phyloP scores from a whole-genome alignment of 2,113 vertebrate genomes.

The Cebidichthys violaceus region DNA sequence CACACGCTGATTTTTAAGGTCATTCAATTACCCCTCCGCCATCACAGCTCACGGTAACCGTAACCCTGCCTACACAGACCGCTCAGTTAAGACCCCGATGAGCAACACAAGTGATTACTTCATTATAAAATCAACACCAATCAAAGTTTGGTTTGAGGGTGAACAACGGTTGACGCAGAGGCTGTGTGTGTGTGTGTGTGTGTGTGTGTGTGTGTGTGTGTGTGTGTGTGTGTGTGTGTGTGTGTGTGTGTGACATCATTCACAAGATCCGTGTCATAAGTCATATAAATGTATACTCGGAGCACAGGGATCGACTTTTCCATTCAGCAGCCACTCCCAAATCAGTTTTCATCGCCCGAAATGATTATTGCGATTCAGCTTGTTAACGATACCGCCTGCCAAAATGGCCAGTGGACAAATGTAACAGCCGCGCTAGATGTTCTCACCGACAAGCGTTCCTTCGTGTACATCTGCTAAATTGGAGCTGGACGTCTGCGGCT shows the following conservation, averaged over 20 bases:
- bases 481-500: conserved; percentile 43
- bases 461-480: conserved; percentile 55
- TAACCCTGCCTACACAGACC: conserved; percentile 24
- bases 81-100: conserved; percentile 20
- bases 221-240: conserved; percentile 11
- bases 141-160: conserved; percentile 27
- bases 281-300: conserved; percentile 25
- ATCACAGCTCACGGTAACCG: conserved; percentile 40
- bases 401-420: conserved; percentile 51
- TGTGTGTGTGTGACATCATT: conserved; percentile 45
- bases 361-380: conserved; percentile 44
- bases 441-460: conserved; percentile 48
- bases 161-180: conserved; percentile 14
- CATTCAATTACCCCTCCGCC: conserved; percentile 64
- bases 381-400: conserved; percentile 39
- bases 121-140: conserved; percentile 46
- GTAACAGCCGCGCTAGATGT: conserved; percentile 52
- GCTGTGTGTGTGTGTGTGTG: background rate
- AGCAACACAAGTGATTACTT: conserved; percentile 53
- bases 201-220: conserved; percentile 2
- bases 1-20: conserved; percentile 67
- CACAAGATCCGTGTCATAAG: conserved; percentile 33
- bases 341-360: conserved; percentile 45
- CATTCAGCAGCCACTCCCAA: conserved; percentile 29
- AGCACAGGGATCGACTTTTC: conserved; percentile 29